Conservation (phyloP, 2,888 invertebrate species). For the Drosophila gaucha region DNA sequence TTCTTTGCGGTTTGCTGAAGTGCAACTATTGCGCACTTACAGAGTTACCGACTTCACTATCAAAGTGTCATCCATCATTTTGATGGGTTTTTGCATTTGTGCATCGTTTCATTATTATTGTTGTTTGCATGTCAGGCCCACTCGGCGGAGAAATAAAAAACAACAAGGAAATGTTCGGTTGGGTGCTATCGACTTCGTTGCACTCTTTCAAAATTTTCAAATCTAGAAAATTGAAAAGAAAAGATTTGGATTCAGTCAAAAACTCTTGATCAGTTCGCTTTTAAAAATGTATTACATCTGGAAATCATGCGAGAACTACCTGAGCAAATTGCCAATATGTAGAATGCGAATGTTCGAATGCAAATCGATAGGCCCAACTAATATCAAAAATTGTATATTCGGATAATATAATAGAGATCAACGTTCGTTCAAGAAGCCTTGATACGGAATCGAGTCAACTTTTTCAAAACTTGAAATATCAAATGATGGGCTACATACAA, state of each 20-base stretch:
- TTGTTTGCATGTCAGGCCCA: conserved; percentile 62
- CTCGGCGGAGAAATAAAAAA: conserved; percentile 23
- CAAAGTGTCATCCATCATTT: conserved; percentile 82
- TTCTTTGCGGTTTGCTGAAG: conserved; percentile 68
- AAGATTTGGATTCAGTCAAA: too few species aligned
- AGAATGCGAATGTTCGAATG: too few species aligned
- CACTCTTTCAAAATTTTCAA: neutral
- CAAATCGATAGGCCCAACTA: too few species aligned
- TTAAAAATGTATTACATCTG: neutral
- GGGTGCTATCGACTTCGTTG: neutral
- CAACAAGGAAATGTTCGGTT: neutral
- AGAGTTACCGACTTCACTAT: conserved; percentile 49
- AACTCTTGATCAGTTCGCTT: too few species aligned
- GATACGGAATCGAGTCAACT: too few species aligned
- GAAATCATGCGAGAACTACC: neutral
- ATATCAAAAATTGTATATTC: too few species aligned
- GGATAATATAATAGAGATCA: too few species aligned
- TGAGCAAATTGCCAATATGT: too few species aligned
- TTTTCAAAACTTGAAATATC: too few species aligned
- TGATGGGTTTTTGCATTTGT: conserved; percentile 75
- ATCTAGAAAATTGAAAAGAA: too few species aligned
- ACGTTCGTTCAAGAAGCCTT: too few species aligned
- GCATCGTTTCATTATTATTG: conserved; percentile 32
- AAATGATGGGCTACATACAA: too few species aligned
- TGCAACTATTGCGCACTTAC: conserved; percentile 54